phyloP scores from a whole-genome alignment of 2,113 vertebrate species.

The Hippocampus barbouri region DNA sequence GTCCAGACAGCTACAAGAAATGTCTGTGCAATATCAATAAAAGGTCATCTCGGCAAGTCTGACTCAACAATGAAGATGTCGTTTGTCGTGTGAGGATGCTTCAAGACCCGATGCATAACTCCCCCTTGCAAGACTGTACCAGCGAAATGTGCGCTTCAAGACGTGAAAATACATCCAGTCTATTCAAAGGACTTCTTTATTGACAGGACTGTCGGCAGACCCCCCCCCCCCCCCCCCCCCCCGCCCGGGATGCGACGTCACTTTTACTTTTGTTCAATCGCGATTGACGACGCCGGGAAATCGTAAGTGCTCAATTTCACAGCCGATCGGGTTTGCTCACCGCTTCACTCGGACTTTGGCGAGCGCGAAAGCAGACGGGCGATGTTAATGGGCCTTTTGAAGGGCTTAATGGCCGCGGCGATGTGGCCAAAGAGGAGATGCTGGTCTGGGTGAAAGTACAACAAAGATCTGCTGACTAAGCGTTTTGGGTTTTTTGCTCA shows the following conservation, averaged over 20 bases:
- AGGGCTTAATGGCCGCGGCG: conserved; percentile 58
- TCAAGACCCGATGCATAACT: no score
- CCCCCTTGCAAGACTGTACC: no score
- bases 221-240: no score
- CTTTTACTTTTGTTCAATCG: conserved; percentile 71
- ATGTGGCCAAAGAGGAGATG: conserved; percentile 52
- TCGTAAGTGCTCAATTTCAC: conserved; percentile 83
- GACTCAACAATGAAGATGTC: background rate
- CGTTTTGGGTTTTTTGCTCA: background rate
- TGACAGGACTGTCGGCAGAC: no score
- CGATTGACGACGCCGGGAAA: conserved; percentile 58
- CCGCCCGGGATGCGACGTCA: conserved; percentile 63
- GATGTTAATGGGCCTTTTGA: conserved; percentile 66
- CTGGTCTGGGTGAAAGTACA: conserved; percentile 18
- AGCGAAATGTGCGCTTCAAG: no score
- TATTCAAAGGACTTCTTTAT: no score
- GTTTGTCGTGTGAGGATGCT: background rate
- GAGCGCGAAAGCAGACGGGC: conserved; percentile 57
- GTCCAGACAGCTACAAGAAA: background rate
- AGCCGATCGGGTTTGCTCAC: conserved; percentile 70
- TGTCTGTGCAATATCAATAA: background rate
- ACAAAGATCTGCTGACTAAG: conserved; percentile 24
- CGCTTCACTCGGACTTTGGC: conserved; percentile 74
- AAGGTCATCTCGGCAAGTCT: background rate
- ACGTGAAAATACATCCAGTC: no score